Base-by-base conservation (phyloP, 2,113 vertebrate species). In the Melanocharis versteri region DNA sequence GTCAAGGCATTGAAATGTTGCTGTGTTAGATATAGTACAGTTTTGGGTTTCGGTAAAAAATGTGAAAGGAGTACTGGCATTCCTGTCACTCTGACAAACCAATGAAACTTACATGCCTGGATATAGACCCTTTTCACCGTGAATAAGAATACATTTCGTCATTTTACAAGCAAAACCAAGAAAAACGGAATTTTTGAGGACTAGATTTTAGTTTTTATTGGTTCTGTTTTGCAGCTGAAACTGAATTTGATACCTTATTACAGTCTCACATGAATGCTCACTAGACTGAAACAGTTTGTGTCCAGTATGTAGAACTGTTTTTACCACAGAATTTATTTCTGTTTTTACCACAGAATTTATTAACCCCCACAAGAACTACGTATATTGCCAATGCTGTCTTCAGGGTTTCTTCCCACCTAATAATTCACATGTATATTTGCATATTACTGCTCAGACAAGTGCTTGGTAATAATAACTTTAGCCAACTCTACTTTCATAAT, bases 351-450 rank as follows among this genome's bases (percentile, higher is more conserved):
- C 28, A 28, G 56, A 56, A 57, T 92, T 70, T 45, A 42, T 68
- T 69, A 88, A 48, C 3, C 14, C 6, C 6, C 3, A 1, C 35
- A 70, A 69, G 54, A 86, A 10, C 47, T 57, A 35, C 0, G 1
- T 45, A 2, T 79, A 15, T 62, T 0, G 0, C 31, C 65, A 64
- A 0, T 68, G n/a, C 47, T 54, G 28, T 60, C 61, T 71, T 64
- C 37, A 48, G 27, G 11, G 3, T 45, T 44, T 58, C 24, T 88
- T 73, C 71, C 30, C 62, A n/a, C 15, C 47, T 80, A 65, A 23
- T 51, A 61, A 54, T 23, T 77, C 15, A 15, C 30, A 30, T 2
- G 5, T 33, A 5, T 73, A 22, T 84, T 65, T 91, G 21, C 7
- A 44, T 69, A 31, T 54, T 90, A 24, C 28, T 89, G 20, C 40